These are phyloP conservation scores for Toxotes lorentzi DNA, from an alignment of 2,797 vertebrate genomes.

Conservation along the genomic window DNA sequence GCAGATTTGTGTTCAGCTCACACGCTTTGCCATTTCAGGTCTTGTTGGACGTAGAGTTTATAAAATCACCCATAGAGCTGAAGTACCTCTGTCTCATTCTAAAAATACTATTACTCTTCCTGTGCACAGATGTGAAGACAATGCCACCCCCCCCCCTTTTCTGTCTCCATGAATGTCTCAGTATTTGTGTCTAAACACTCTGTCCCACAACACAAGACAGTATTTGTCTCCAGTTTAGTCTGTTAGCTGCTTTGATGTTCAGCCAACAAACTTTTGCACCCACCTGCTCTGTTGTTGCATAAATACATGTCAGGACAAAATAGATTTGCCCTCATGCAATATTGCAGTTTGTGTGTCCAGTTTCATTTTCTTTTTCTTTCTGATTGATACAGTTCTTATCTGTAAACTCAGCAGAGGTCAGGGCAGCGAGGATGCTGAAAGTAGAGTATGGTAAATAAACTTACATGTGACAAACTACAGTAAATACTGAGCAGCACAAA, in stretches of 20 bases:
- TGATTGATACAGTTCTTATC: constrained; percentile 4
- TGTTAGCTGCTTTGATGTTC: constrained; percentile 39
- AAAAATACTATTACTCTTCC: constrained; percentile 31
- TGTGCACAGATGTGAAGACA: constrained; percentile 21
- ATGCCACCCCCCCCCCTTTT: not conserved
- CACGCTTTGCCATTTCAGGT: constrained; percentile 38
- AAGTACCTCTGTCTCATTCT: constrained; percentile 47
- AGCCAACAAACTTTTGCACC: constrained; percentile 52
- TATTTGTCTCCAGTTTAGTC: constrained; percentile 51
- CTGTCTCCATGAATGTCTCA: constrained; percentile 8
- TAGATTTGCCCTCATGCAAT: constrained; percentile 22
- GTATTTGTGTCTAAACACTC: constrained; percentile 71
- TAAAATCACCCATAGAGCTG: constrained; percentile 47
- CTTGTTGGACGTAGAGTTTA: constrained; percentile 34
- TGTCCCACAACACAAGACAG: constrained; percentile 55
- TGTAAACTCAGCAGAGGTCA: constrained; percentile 2
- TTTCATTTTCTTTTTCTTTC: constrained; percentile 12
- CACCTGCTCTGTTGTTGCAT: constrained; percentile 54
- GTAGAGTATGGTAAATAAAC: not conserved
- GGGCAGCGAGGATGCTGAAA: not conserved
- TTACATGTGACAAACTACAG: too few species aligned
- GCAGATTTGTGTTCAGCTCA: constrained; percentile 41
- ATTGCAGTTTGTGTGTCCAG: constrained; percentile 35
- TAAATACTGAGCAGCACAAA: too few species aligned
- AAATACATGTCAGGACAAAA: constrained; percentile 40